Evolutionary conservation across 2,797 vertebrate genomes (phyloP).

Genomic region (Urocyon cinereoargenteus): DNA sequence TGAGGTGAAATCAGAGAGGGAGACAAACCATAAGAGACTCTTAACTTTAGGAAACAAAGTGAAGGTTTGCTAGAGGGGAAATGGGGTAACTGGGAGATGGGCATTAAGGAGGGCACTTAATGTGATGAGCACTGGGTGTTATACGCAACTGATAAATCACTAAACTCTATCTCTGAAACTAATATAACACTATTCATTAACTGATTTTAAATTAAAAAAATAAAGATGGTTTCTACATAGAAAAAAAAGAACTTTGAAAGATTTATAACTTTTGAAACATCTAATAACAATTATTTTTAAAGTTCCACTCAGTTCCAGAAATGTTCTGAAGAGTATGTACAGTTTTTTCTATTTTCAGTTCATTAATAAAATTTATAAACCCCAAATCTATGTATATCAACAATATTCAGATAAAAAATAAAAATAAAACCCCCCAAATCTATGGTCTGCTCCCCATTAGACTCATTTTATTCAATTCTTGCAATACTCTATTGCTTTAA

Average conservation of each 20-base stretch:
- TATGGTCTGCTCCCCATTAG: not conserved
- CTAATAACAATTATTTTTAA: constrained; percentile 52
- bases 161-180: too few relatives aligned
- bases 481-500: not conserved
- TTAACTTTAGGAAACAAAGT: not conserved
- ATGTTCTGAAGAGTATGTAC: not conserved
- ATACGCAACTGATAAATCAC: too few relatives aligned
- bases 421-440: too few relatives aligned
- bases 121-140: too few relatives aligned
- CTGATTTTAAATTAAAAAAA: not conserved
- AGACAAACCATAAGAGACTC: not conserved
- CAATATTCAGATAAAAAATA: not conserved
- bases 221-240: not conserved
- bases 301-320: constrained; percentile 31
- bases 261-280: constrained; percentile 34
- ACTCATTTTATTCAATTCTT: constrained; percentile 46
- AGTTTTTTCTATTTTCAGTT: constrained; percentile 24
- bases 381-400: not conserved
- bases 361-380: constrained; percentile 33
- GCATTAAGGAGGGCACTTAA: too few relatives aligned
- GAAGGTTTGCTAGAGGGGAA: not conserved
- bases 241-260: constrained; percentile 36
- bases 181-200: too few relatives aligned
- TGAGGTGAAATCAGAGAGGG: too few relatives aligned
- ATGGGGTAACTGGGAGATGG: not conserved